Base-by-base conservation (phyloP, 1,140 invertebrate species). In the Drosophila arizonae region DNA sequence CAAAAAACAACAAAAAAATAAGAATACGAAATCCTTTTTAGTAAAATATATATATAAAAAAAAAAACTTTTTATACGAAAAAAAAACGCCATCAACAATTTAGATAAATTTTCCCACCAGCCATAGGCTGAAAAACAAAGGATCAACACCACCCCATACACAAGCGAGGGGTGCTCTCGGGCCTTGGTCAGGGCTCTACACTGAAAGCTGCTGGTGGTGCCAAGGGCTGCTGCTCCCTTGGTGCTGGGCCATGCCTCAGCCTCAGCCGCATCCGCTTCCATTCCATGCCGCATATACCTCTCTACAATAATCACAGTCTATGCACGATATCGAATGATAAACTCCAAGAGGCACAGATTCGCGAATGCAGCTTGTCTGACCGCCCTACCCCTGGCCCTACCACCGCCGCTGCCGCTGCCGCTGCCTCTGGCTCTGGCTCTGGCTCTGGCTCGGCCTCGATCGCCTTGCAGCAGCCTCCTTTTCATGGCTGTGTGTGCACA, bases 41-140 rank as follows among this genome's bases (percentile, higher is more conserved):
- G 79, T 61, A 66, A 79, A 79, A 62, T 17, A 43, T n/a, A 30
- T 30, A 30, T 30, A 30, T 1, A 72, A 88, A 81, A 72, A 60
- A 48, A 67, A 64, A 64, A 48, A 48, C 10, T 17, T 17, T 36
- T 68, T 72, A 68, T 58, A 73, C 46, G 57, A 70, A 67, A 58
- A 69, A 58, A 69, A 68, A 76, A 78, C 66, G 80, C 76, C 88
- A 86, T 82, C 85, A 86, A 87, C 81, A 90, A 90, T 90, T 90
- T 91, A 90, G 86, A 91, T 91, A 91, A 90, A 91, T 91, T 91
- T 91, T 91, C 90, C 90, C 90, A 91, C 90, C 90, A 90, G 90
- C 90, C 68, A 79, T 76, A 9, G 76, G 79, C 65, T 77, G 17
- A 88, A 86, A 86, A 87, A 87, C 84, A 86, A 87, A 79, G 84